Evolutionary conservation across 1,140 invertebrate genomes (phyloP), one percentile per base, ranked within the genome.

Genomic region (Saccostrea echinata): DNA sequence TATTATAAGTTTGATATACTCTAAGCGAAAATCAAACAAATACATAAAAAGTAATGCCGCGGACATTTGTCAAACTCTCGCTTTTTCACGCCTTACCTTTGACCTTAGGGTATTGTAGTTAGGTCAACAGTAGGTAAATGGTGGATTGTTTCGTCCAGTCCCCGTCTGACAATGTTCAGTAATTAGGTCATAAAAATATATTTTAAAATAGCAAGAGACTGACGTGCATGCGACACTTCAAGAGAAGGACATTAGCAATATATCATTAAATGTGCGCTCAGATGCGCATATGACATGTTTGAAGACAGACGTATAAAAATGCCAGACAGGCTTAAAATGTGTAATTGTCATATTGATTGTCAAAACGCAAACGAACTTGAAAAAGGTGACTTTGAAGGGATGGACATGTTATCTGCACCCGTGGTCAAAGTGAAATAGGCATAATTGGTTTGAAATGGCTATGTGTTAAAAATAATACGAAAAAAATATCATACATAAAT

Each of bases 211-310:
- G n/a, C 16, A 43, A 43, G 43, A 43, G 30, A 33, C 27, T 76
- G 68, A 76, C 68, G 11, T 76, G 68, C 68, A 76, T 76, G 27
- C 68, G 68, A 76, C 68, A 76, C 68, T 76, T 76, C 68, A 76
- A 61, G 27, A 76, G 68, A 76, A 16, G 9, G 11, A 30, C 13
- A 18, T 13, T 27, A 33, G 68, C 27, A 76, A 76, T 76, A 76
- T 33, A 76, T 76, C 68, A 76, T 30, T 18, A 27, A 24, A 13
- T 16, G 68, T 76, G 27, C 68, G 68, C 27, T 27, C 16, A 76
- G 68, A 76, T 35, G 68, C 27, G 68, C 11, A 16, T 30, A 27
- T 76, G 68, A 76, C 68, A 76, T 76, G 13, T 76, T 76, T 33
- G 27, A 76, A 76, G 68, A 76, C 68, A 16, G 68, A 6, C 30